phyloP scores from a whole-genome alignment of 2,113 vertebrate genomes.

The human (Homo sapiens) region DNA sequence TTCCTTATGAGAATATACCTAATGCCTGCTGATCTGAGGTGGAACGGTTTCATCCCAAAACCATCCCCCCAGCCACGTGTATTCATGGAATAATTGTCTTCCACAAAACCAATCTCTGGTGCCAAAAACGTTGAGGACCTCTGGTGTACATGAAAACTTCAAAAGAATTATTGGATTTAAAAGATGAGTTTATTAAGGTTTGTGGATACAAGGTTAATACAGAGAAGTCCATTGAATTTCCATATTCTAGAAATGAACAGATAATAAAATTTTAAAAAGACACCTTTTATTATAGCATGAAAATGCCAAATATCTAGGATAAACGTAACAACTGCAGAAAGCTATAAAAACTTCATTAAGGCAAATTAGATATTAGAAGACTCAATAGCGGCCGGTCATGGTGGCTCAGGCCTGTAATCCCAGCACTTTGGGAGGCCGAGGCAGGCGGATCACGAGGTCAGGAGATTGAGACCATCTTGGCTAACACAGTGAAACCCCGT shows the following conservation, averaged over 20 bases:
- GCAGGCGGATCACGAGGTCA: too few species aligned
- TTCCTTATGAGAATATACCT: too few species aligned
- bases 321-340: neutral
- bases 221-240: slow-evolving; percentile 1
- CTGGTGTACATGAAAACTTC: neutral
- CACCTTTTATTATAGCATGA: neutral
- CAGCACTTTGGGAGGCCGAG: too few species aligned
- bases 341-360: neutral
- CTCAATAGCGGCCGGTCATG: neutral
- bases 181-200: neutral
- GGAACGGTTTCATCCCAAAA: too few species aligned
- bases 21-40: too few species aligned
- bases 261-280: neutral
- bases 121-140: too few species aligned
- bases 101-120: too few species aligned
- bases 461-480: too few species aligned
- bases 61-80: too few species aligned
- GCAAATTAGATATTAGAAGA: neutral
- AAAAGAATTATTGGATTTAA: neutral
- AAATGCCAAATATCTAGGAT: neutral
- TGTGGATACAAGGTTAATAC: neutral
- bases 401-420: too few species aligned
- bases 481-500: too few species aligned
- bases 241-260: neutral
- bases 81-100: too few species aligned